Evolutionary conservation across 2,888 invertebrate genomes (phyloP).

Genomic region (Eutolmus rufibarbis): DNA sequence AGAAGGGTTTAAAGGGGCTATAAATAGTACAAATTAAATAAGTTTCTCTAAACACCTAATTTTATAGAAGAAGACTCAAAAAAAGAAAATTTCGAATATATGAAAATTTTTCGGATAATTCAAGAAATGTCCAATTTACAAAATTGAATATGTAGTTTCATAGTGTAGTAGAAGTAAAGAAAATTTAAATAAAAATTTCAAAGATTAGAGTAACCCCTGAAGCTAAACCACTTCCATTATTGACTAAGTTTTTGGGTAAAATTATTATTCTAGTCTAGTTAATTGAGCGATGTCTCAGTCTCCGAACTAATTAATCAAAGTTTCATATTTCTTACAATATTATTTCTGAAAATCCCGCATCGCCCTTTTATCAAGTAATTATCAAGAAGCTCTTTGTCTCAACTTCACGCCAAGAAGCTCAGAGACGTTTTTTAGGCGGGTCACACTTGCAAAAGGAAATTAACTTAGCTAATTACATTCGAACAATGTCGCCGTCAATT

Average conservation of each 20-base stretch:
- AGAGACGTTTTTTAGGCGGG: background rate
- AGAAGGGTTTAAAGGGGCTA: too few relatives aligned
- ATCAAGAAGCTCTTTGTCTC: background rate
- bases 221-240: background rate
- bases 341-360: background rate
- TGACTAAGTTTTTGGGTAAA: background rate
- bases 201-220: background rate
- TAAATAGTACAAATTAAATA: too few relatives aligned
- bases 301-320: background rate
- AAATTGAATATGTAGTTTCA: too few relatives aligned
- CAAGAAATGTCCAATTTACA: too few relatives aligned
- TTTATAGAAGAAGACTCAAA: too few relatives aligned
- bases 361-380: background rate
- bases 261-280: background rate
- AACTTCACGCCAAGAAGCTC: background rate
- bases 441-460: background rate
- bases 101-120: too few relatives aligned
- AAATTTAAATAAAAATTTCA: too few relatives aligned
- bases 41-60: too few relatives aligned
- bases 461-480: background rate
- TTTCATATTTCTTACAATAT: background rate
- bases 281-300: background rate
- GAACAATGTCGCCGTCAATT: slow-evolving; percentile 5
- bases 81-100: too few relatives aligned
- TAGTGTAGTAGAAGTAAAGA: too few relatives aligned